Base-by-base conservation (phyloP, 2,888 invertebrate species). In the Netelia virgata region DNA sequence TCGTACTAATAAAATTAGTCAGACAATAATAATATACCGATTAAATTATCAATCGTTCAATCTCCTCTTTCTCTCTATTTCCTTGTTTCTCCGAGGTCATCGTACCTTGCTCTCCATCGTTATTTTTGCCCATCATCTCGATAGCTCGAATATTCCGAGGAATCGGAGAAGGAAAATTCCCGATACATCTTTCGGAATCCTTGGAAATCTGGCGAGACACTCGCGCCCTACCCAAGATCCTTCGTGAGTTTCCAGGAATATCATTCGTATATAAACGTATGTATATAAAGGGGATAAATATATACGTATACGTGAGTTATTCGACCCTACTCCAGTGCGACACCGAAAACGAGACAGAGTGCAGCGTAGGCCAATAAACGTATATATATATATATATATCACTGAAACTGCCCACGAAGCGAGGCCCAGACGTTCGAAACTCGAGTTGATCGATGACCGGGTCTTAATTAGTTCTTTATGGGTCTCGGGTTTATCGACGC, bases 381-480 rank as follows among this genome's bases (percentile, higher is more conserved):
- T 50, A 50, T 50, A 11, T 47, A 11, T 50, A 53, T 53, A 16
- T 16, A 41, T 68, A 36, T 66, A 84, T 78, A 66, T 55, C 14
- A 57, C 59, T 55, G 77, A n/a, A 68, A 59, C 81, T 77, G 70
- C 59, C 82, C 64, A 81, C 84, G 57, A 74, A 77, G 68, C 80
- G 53, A 73, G 36, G 69, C 16, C 55, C 55, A 11, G 61, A 66
- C 55, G 70, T 74, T 70, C 59, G 50, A 81, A 84, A 73, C 50
- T 64, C 53, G 28, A 16, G 36, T 72, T 82, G 75, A 82, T 84
- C 47, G 78, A 84, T 82, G 70, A 18, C 81, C 70, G 59, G 36
- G 68, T 63, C 82, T 75, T 84, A 82, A 82, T 84, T 84, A 78
- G 82, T 84, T 82, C 59, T 78, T 75, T 50, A 79, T 78, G 66